Percentiles rank a stretch among this genome's conserved stretches.
phyloP scores from a whole-genome alignment of 2,797 vertebrate genomes.

The Mus spretus region DNA sequence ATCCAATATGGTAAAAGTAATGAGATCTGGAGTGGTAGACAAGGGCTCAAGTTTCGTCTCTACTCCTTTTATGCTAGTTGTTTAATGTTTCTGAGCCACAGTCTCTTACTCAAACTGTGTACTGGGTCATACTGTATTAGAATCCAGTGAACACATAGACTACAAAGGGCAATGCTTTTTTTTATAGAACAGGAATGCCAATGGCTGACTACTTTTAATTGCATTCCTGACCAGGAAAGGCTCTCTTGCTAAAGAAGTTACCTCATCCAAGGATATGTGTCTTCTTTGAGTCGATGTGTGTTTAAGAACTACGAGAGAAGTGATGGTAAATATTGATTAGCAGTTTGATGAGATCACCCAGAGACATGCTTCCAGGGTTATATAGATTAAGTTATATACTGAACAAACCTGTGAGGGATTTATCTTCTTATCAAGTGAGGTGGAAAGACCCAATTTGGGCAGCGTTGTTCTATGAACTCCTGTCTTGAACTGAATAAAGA shows the following conservation, averaged over 20 bases:
- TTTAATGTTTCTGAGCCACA: background rate
- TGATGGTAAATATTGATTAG: background rate
- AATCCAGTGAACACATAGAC: background rate
- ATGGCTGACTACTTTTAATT: background rate
- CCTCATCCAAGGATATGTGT: background rate
- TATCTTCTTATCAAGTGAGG: background rate
- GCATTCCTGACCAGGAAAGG: background rate
- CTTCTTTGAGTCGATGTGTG: background rate
- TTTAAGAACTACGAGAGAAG: background rate
- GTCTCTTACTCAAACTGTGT: slow-evolving; percentile 6
- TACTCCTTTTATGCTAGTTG: background rate
- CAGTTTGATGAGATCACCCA: background rate
- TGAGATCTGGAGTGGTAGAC: background rate
- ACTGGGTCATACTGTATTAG: background rate
- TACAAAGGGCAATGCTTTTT: background rate
- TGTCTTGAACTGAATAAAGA: background rate
- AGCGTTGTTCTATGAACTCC: background rate
- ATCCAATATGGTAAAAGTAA: background rate
- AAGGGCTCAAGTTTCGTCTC: background rate
- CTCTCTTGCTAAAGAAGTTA: background rate
- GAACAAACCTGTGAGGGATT: background rate
- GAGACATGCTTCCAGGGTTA: background rate
- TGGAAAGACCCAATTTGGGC: background rate
- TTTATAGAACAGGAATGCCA: background rate
- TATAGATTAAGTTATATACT: background rate